phyloP scores from a whole-genome alignment of 2,113 vertebrate species.

The Rhea americana region DNA sequence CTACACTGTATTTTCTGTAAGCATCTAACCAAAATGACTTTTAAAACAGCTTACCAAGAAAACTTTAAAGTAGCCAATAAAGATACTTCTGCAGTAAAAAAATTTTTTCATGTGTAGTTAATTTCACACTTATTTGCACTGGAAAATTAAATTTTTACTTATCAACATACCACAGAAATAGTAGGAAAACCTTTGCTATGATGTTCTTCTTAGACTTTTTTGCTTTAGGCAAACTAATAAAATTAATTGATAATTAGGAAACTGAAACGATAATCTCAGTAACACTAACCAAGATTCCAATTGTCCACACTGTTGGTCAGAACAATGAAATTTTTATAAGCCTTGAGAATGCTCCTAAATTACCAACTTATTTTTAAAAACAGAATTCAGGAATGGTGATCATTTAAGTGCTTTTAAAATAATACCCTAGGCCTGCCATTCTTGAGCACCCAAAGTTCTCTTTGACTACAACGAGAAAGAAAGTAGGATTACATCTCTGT shows the following conservation, averaged over 20 bases:
- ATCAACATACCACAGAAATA: conserved; percentile 68
- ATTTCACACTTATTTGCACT: conserved; percentile 73
- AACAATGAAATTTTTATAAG: neutral
- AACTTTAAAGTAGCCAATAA: conserved; percentile 64
- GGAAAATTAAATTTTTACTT: conserved; percentile 74
- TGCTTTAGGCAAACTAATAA: conserved; percentile 53
- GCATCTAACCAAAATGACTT: conserved; percentile 62
- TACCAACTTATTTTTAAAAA: neutral
- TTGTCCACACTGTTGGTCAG: neutral
- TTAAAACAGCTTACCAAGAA: conserved; percentile 68
- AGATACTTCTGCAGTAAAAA: conserved; percentile 45
- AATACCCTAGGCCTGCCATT: neutral
- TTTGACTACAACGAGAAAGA: neutral
- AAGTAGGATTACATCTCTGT: neutral
- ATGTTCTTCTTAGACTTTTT: conserved; percentile 37
- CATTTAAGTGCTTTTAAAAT: neutral
- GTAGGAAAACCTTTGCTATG: conserved; percentile 17
- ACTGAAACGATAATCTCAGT: conserved; percentile 15
- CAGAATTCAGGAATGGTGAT: neutral
- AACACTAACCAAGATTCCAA: neutral
- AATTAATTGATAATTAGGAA: conserved; percentile 66
- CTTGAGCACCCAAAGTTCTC: neutral
- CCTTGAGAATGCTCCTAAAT: neutral
- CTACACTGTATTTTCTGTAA: conserved; percentile 34
- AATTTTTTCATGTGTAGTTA: conserved; percentile 70